A percentile compares a stretch with the other conserved stretches of the same genome.
phyloP scores from a whole-genome alignment of 2,888 invertebrate species.

The Eupithecia pulchellata region DNA sequence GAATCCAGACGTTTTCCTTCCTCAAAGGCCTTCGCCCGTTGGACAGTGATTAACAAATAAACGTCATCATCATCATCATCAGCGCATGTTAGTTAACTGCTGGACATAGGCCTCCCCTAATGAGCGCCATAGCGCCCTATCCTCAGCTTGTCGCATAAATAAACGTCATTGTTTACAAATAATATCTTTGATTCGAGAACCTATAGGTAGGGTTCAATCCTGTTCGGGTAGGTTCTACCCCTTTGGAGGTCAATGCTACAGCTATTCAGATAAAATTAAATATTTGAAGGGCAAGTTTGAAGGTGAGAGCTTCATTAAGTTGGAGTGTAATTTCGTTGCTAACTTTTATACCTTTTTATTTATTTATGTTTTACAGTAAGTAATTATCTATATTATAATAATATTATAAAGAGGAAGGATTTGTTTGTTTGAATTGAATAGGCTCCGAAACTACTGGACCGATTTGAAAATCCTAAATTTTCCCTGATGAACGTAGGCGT shows the following conservation, averaged over 20 bases:
- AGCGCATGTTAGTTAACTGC: no score
- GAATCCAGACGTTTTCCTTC: not conserved
- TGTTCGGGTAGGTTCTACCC: conserved; percentile 1
- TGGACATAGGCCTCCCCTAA: no score
- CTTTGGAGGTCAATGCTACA: conserved; percentile 40
- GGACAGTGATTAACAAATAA: not conserved
- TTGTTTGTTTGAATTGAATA: no score
- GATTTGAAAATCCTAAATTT: no score
- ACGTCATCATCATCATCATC: no score
- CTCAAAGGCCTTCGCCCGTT: not conserved
- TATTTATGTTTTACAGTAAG: no score
- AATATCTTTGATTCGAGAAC: not conserved
- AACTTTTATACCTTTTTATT: not conserved
- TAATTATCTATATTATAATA: no score
- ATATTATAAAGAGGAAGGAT: no score
- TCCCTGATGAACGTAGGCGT: no score
- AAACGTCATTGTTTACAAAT: not conserved
- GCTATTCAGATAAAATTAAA: conserved; percentile 23
- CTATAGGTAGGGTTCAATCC: not conserved
- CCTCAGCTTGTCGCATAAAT: no score
- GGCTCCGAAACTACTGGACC: no score
- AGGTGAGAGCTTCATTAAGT: not conserved
- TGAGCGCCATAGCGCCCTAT: no score
- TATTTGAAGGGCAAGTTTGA: conserved; percentile 15
- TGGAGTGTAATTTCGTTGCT: not conserved